Evolutionary conservation across 2,113 vertebrate genomes (phyloP), one percentile per base, ranked within the genome.

Genomic region (Uropsilus gracilis): DNA sequence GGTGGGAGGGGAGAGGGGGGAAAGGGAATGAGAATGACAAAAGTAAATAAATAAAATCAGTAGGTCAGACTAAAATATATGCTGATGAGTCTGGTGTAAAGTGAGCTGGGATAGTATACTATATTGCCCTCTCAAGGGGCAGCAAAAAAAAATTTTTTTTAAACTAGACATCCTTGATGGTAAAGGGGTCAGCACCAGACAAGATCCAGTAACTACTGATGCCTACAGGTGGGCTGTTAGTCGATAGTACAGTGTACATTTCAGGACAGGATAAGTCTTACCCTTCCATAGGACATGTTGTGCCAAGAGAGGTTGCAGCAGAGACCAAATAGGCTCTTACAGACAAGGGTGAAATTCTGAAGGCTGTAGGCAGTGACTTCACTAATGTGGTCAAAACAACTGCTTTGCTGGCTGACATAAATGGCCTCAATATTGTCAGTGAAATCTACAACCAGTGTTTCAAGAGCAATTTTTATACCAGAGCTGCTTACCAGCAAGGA

Each of bases 281-380:
- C 9, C 98, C 98, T 66, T 97, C 97, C 57, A 98, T 97, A 0
- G 99, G 99, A 53, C 28, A 61, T 96, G 98, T 99, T 86, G 99
- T 99, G 22, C 94, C 98, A 6, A 99, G 99, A 97, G 99, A 99
- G 12, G 98, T 98, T 50, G 97, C 98, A 68, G 98, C 98, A 83
- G 98, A 99, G 97, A 88, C 99, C 44, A 98, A 72, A 87, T 48
- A 99, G 99, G 99, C 98, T 71, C 98, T 99, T 55, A 87, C 97
- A 93, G 99, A 99, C 77, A 98, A 99, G 98, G 99, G 98, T 69
- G 99, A 99, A 97, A 99, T 99, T 93, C 98, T 99, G 53, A 99
- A 99, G 98, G 98, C 98, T 92, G 98, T 98, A 76, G 98, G 98
- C 64, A 99, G 98, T 96, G 97, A 98, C 97, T 99, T 99, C 95